Conservation (phyloP, 2,888 invertebrate species). For the Coleophora flavipennella region DNA sequence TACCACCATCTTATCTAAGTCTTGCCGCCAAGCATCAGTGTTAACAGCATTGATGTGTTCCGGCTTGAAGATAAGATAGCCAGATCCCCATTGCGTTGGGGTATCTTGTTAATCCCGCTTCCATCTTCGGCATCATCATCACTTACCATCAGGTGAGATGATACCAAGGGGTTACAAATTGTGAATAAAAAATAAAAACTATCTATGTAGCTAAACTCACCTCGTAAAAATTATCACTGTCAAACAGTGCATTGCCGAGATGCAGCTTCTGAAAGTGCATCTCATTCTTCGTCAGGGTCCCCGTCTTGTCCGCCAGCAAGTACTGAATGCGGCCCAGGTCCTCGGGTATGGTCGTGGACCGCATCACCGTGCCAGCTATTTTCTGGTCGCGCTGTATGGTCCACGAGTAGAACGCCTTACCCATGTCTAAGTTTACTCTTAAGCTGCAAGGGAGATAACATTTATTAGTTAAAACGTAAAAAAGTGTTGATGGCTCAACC, state of each 20-base stretch:
- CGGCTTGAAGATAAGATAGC: too few species aligned
- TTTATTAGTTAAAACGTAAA: too few species aligned
- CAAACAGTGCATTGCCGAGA: constrained; percentile 93
- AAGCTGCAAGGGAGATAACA: constrained; percentile 73
- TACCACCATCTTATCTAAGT: too few species aligned
- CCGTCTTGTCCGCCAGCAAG: constrained; percentile 98
- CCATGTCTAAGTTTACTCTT: constrained; percentile 98
- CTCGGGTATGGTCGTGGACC: constrained; percentile 98
- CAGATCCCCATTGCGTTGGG: too few species aligned
- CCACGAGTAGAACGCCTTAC: constrained; percentile 98
- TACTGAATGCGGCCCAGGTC: constrained; percentile 97
- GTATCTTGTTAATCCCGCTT: too few species aligned
- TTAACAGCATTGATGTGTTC: too few species aligned
- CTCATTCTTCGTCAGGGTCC: constrained; percentile 98
- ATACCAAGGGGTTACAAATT: too few species aligned
- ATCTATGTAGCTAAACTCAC: constrained; percentile 53
- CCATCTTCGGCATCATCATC: too few species aligned
- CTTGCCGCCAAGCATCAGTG: too few species aligned
- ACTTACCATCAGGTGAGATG: too few species aligned
- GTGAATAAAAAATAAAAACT: neutral
- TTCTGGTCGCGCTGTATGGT: constrained; percentile 94
- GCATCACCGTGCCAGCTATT: constrained; percentile 94
- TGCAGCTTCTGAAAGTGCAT: constrained; percentile 98
- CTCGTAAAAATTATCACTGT: constrained; percentile 89
- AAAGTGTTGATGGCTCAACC: too few species aligned